Base-by-base conservation (phyloP, 2,113 vertebrate species). In the Guaruba guarouba region DNA sequence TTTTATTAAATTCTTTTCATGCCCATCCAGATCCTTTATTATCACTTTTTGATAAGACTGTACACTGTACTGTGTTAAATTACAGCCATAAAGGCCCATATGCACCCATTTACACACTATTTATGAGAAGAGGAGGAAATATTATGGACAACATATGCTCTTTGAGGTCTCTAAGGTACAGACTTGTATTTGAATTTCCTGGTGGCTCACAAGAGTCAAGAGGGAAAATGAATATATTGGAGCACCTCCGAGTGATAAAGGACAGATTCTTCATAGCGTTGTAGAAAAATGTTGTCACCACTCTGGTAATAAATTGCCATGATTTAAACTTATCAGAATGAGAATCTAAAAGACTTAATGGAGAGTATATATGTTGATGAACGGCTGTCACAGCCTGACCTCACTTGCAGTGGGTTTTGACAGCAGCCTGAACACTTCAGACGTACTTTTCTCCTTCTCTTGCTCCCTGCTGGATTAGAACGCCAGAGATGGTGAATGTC, bases 231-330 rank as follows among this genome's bases (percentile, higher is more conserved):
- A 88, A 70, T 64, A 28, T 44, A 7, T 79, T 0, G 1, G 7
- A 41, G 35, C 61, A 27, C 27, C 68, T 92, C 0, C 0, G 12
- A 12, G 70, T 91, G 81, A 80, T 69, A 88, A 66, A 92, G 90
- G 73, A 92, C 31, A 86, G 57, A 63, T 79, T 70, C 66, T 73
- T 86, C 69, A n/a, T 2, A 8, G 62, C 12, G 19, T 20, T 71
- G n/a, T 13, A 57, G 41, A 82, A 73, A 44, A 79, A 83, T 33
- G 52, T 49, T 92, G 67, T 82, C 82, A 71, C 57, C 66, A 6
- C 59, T 67, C 57, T 68, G 67, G 39, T 62, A 87, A 80, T 84
- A 90, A 96, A 94, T 89, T 91, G 85, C 82, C 20, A 17, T 48
- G 51, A 80, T 95, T 93, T 92, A 80, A 80, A 92, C 66, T 67